Conservation (phyloP, 2,113 vertebrate genomes). For the Sorex araneus region DNA sequence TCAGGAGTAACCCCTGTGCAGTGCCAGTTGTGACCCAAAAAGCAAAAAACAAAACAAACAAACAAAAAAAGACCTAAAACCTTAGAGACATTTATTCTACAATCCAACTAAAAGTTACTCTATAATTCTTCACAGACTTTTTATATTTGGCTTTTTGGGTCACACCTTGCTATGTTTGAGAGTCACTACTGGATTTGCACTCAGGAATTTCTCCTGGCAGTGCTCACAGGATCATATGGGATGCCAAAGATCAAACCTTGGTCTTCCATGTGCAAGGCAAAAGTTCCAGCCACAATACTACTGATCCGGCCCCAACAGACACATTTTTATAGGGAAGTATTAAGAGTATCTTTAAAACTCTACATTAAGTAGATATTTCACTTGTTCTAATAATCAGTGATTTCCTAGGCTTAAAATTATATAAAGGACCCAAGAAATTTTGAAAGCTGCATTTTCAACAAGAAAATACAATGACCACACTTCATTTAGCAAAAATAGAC, state of each 20-base stretch:
- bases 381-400: slow-evolving; percentile 26
- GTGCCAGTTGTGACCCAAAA: too few species aligned
- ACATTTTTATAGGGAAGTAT: neutral
- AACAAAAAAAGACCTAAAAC: too few species aligned
- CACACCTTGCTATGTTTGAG: too few species aligned
- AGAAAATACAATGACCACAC: neutral
- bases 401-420: neutral
- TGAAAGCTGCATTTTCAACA: slow-evolving; percentile 9
- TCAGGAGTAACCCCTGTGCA: too few species aligned
- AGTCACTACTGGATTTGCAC: too few species aligned
- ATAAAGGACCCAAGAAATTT: neutral
- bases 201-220: too few species aligned
- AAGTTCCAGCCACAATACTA: too few species aligned
- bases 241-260: too few species aligned
- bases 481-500: slow-evolving; percentile 19
- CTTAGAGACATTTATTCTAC: neutral
- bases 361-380: slow-evolving; percentile 22
- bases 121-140: neutral
- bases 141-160: too few species aligned
- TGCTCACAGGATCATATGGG: too few species aligned
- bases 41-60: too few species aligned
- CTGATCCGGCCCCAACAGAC: neutral
- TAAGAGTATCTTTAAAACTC: slow-evolving; percentile 12
- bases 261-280: too few species aligned
- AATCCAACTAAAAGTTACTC: slow-evolving; percentile 3